phyloP scores from a whole-genome alignment of 1,140 invertebrate species.

The Diorhabda elongata region DNA sequence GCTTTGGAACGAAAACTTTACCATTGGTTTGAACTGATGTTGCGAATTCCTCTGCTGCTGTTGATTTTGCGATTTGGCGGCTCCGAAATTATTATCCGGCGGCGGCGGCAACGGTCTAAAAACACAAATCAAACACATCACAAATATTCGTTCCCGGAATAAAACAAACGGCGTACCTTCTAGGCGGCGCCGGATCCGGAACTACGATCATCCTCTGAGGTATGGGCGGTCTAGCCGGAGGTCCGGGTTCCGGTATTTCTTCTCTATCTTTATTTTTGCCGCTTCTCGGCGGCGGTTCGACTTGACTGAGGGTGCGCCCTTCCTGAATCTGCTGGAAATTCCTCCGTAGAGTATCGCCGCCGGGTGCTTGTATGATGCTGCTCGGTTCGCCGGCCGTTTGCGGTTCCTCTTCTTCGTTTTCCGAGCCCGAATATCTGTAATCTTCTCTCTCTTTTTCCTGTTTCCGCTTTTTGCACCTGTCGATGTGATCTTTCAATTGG shows the following conservation, averaged over 20 bases:
- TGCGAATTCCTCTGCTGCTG: slow-evolving; percentile 72
- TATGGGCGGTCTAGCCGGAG: slow-evolving; percentile 77
- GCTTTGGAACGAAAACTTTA: slow-evolving; percentile 37
- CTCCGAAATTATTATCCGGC: slow-evolving; percentile 41
- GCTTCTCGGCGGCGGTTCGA: slow-evolving; percentile 43
- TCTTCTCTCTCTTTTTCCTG: slow-evolving; percentile 83
- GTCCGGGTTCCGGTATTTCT: slow-evolving; percentile 70
- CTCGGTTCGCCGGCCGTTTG: slow-evolving; percentile 82
- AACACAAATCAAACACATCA: not conserved
- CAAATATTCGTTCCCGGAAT: not conserved
- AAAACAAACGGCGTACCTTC: slow-evolving; percentile 32
- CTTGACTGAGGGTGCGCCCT: slow-evolving; percentile 62
- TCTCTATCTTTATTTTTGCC: slow-evolving; percentile 43
- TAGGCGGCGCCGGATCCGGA: slow-evolving; percentile 55
- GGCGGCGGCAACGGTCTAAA: slow-evolving; percentile 48
- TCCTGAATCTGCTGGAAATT: slow-evolving; percentile 98
- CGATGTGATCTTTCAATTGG: slow-evolving; percentile 99
- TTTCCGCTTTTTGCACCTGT: slow-evolving; percentile 92
- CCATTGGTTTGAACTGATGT: slow-evolving; percentile 81
- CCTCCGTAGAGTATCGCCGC: slow-evolving; percentile 85
- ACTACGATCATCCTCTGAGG: slow-evolving; percentile 83
- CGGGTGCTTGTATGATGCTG: slow-evolving; percentile 83
- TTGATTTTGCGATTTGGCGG: slow-evolving; percentile 48
- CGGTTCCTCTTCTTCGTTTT: slow-evolving; percentile 84
- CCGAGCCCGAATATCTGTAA: slow-evolving; percentile 80